Conservation (phyloP, 2,113 vertebrate species). For the Thunnus maccoyii region DNA sequence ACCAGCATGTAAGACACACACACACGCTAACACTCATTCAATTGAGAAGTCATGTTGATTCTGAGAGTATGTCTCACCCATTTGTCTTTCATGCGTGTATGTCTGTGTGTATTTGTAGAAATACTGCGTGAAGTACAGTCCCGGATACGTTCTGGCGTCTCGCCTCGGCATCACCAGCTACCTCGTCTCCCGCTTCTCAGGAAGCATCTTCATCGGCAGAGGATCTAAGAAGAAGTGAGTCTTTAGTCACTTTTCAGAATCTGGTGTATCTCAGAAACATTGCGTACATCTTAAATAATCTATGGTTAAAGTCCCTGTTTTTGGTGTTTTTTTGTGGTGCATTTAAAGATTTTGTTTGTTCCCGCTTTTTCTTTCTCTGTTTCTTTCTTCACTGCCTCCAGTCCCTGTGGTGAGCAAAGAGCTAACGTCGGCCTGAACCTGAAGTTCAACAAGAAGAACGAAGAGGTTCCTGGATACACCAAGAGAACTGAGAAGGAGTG, state of each 20-base stretch:
- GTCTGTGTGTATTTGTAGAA: slow-evolving; percentile 84
- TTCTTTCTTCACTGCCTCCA: slow-evolving; percentile 63
- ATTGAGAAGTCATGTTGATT: not conserved
- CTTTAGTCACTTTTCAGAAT: not conserved
- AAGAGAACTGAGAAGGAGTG: slow-evolving; percentile 96
- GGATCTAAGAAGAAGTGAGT: slow-evolving; percentile 97
- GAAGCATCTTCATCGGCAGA: slow-evolving; percentile 98
- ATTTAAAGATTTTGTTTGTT: not conserved
- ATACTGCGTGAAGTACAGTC: slow-evolving; percentile 97
- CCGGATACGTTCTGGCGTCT: slow-evolving; percentile 95
- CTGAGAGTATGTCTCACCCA: no score
- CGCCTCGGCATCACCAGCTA: slow-evolving; percentile 95
- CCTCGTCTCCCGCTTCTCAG: slow-evolving; percentile 98
- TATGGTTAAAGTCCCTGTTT: no score
- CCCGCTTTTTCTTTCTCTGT: not conserved
- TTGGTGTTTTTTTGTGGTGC: no score
- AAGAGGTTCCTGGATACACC: slow-evolving; percentile 98
- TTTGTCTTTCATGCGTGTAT: not conserved
- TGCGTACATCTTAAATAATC: not conserved
- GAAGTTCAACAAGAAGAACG: slow-evolving; percentile 99
- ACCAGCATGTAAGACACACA: slow-evolving; percentile 93
- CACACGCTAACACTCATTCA: not conserved
- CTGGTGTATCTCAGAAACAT: not conserved
- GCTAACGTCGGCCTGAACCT: slow-evolving; percentile 96
- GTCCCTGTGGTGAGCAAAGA: slow-evolving; percentile 96